These are phyloP conservation scores for Bellardia bayeri DNA, from an alignment of 2,888 invertebrate genomes.

Conservation along the genomic window DNA sequence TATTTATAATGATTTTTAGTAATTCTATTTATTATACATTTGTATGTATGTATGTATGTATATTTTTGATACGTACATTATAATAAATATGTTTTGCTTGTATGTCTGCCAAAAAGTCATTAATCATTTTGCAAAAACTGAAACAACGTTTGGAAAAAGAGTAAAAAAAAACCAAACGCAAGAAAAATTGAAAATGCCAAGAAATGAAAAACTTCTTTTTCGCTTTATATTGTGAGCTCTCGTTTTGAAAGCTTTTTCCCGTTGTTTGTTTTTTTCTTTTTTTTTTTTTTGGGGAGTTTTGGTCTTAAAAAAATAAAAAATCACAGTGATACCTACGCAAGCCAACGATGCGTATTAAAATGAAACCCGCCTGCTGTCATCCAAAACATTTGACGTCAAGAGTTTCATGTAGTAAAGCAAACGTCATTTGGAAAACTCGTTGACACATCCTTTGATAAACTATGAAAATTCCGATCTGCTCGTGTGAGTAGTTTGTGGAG, in stretches of 20 bases:
- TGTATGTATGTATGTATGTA: too few relatives aligned
- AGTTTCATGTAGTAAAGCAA: constrained; percentile 42
- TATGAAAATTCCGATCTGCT: constrained; percentile 10
- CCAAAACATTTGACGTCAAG: constrained; percentile 51
- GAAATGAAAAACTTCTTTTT: constrained; percentile 35
- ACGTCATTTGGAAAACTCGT: constrained; percentile 64
- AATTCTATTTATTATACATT: constrained; percentile 50
- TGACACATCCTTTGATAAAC: constrained; percentile 65
- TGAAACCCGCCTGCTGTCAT: constrained; percentile 71
- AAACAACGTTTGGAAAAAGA: constrained; percentile 1
- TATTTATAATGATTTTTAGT: constrained; percentile 5
- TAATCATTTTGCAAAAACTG: constrained; percentile 66
- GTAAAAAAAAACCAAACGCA: constrained; percentile 3
- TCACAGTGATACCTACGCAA: constrained; percentile 62
- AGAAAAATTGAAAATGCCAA: constrained; percentile 62
- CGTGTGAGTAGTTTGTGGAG: constrained; percentile 6
- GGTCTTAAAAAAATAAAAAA: neutral
- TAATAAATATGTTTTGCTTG: neutral
- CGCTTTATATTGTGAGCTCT: neutral
- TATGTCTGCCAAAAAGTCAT: constrained; percentile 54
- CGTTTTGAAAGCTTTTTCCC: neutral
- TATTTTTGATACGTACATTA: constrained; percentile 18
- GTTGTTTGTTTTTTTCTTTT: neutral
- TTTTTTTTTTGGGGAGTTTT: constrained; percentile 12
- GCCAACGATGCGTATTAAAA: constrained; percentile 64